These are phyloP conservation scores for Corythornis madagascariensis DNA, from an alignment of 2,113 vertebrate genomes.

Conservation along the genomic window DNA sequence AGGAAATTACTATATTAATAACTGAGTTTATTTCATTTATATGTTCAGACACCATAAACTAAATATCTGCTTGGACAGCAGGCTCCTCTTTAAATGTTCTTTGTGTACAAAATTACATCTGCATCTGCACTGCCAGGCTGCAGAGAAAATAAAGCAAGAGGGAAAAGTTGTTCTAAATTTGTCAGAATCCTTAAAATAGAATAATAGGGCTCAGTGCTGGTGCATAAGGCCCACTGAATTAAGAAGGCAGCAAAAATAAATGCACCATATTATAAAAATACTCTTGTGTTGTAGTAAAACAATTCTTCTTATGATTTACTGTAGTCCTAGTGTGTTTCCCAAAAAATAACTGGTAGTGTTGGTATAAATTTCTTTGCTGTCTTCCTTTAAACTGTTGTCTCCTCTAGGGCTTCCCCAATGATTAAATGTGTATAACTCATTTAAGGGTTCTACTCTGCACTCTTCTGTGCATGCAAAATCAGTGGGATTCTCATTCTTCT, in stretches of 20 bases:
- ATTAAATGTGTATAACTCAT: background rate
- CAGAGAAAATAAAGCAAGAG: background rate
- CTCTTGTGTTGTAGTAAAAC: background rate
- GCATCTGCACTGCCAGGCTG: background rate
- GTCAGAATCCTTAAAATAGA: background rate
- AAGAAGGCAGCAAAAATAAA: background rate
- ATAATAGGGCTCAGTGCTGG: background rate
- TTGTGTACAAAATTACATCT: background rate
- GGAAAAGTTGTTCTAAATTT: background rate
- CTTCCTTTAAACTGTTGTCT: background rate
- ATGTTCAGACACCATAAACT: background rate
- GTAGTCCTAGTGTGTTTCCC: background rate
- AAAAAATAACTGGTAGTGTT: background rate
- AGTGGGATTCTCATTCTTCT: background rate
- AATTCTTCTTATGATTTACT: constrained; percentile 25
- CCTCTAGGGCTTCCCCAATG: background rate
- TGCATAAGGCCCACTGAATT: background rate
- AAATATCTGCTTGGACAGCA: background rate
- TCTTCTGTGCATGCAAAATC: background rate
- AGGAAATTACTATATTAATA: background rate
- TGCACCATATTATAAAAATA: background rate
- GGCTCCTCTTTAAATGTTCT: background rate
- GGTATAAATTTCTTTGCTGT: background rate
- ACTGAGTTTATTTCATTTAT: background rate
- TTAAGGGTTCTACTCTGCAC: background rate